Evolutionary conservation across 1,140 invertebrate genomes (phyloP).

Genomic region (Plodia interpunctella): DNA sequence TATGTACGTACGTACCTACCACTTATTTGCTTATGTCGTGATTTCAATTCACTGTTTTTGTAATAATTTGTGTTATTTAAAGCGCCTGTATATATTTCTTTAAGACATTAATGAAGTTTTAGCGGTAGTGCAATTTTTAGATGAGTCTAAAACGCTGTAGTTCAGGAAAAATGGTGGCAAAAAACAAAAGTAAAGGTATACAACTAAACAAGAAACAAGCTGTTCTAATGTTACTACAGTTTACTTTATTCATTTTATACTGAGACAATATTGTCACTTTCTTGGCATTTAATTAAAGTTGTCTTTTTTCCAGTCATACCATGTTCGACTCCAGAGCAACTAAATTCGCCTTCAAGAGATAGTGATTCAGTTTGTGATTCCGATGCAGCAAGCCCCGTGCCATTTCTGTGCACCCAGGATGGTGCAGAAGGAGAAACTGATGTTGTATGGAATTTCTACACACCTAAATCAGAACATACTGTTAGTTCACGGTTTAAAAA

Average conservation of each 20-base stretch:
- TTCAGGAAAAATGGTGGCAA: constrained; percentile 47
- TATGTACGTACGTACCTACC: no score
- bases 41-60: no score
- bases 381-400: constrained; percentile 64
- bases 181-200: constrained; percentile 61
- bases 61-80: not conserved
- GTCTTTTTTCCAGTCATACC: constrained; percentile 46
- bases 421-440: constrained; percentile 68
- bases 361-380: constrained; percentile 66
- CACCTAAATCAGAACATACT: constrained; percentile 51
- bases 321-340: constrained; percentile 67
- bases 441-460: constrained; percentile 75
- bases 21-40: no score
- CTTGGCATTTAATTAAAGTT: not conserved
- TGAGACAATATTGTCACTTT: not conserved
- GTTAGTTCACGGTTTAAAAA: constrained; percentile 35
- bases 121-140: not conserved
- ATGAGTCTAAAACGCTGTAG: constrained; percentile 1
- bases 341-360: constrained; percentile 63
- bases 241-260: not conserved
- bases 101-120: not conserved
- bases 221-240: no score
- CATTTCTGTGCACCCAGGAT: constrained; percentile 74
- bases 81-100: not conserved
- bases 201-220: constrained; percentile 13